Evolutionary conservation across 2,113 vertebrate species (phyloP).

Genomic region (Erythrocercus mccallii): DNA sequence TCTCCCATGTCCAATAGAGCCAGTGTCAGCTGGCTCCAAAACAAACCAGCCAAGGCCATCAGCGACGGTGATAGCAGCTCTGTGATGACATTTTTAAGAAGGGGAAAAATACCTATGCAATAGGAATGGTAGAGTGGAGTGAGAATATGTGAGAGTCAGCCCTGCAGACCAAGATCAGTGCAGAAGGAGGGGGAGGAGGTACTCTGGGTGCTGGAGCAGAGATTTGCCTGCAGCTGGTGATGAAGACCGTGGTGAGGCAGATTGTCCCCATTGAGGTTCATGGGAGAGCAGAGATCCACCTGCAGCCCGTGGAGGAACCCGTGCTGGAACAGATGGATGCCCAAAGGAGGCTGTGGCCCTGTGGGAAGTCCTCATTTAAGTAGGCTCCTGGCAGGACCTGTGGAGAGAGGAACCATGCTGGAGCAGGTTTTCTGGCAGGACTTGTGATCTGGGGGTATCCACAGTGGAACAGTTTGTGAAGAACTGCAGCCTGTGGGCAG

Average conservation of each 20-base stretch:
- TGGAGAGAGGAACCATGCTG: neutral
- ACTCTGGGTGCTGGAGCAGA: rapidly evolving
- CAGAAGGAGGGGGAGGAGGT: neutral
- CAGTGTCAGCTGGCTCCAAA: neutral
- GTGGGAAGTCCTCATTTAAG: neutral
- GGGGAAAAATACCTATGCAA: neutral
- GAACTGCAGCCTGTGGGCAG: neutral
- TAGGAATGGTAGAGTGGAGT: neutral
- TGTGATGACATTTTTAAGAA: neutral
- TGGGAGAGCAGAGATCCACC: neutral
- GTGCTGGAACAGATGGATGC: neutral
- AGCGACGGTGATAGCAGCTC: rapidly evolving
- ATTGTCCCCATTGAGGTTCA: neutral
- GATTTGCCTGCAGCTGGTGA: neutral
- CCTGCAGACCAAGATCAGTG: neutral
- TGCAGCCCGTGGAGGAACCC: neutral
- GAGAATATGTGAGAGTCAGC: neutral
- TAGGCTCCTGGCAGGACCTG: neutral
- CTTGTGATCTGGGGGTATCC: rapidly evolving
- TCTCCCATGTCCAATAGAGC: neutral
- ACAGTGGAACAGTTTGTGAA: neutral
- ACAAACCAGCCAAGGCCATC: neutral
- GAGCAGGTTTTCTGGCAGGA: neutral
- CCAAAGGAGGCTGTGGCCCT: neutral
- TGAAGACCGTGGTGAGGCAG: neutral